These are phyloP conservation scores for Acanthiza pusilla DNA, from an alignment of 2,797 vertebrate genomes.

Conservation along the genomic window DNA sequence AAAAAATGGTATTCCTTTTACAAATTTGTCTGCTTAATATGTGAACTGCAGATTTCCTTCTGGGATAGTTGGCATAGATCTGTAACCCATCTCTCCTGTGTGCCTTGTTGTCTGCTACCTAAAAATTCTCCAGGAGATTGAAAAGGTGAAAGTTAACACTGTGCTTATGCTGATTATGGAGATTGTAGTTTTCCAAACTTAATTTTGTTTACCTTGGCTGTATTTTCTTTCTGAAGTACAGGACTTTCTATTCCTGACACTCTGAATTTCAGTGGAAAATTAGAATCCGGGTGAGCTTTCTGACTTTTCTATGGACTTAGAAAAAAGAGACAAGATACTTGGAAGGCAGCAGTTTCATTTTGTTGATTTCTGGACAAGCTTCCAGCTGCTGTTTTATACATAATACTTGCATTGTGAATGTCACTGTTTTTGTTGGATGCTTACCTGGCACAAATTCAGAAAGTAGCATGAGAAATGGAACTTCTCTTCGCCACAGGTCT, in stretches of 20 bases:
- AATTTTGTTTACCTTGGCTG: background rate
- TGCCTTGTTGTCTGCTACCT: background rate
- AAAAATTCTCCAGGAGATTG: background rate
- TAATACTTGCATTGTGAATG: background rate
- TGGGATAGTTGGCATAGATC: background rate
- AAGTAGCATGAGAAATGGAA: background rate
- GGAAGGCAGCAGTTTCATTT: background rate
- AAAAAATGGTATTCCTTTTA: background rate
- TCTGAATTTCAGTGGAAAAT: background rate
- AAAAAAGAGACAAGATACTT: background rate
- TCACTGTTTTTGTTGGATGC: background rate
- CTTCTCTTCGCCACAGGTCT: background rate
- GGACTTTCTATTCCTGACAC: background rate
- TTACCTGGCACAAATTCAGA: background rate
- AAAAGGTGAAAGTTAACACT: background rate
- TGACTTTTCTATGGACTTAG: background rate
- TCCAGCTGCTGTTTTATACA: background rate
- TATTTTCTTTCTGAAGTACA: background rate
- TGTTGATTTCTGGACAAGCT: background rate
- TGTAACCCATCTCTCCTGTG: background rate
- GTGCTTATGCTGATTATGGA: background rate
- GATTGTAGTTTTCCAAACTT: background rate
- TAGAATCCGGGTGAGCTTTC: background rate
- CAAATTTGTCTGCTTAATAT: background rate
- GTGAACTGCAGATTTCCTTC: background rate